These are phyloP conservation scores for Ascidia mentula DNA, from an alignment of 23 tunicate genomes.

Conservation along the genomic window DNA sequence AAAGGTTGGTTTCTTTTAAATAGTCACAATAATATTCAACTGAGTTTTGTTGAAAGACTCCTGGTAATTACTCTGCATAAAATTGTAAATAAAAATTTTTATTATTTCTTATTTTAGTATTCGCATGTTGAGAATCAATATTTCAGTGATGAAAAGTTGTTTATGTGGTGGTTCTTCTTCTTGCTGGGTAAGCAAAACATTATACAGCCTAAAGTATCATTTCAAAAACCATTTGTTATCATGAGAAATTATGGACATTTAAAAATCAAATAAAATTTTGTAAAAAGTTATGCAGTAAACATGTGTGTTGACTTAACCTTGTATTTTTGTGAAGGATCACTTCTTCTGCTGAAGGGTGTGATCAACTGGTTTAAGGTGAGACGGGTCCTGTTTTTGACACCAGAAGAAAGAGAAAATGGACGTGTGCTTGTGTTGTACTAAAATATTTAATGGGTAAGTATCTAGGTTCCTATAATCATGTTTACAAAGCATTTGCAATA, in stretches of 20 bases:
- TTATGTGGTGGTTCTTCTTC: slow-evolving; percentile 63
- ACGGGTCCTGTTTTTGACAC: slow-evolving; percentile 26
- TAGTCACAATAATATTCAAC: too few relatives aligned
- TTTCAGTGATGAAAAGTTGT: slow-evolving; percentile 19
- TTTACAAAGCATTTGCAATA: too few relatives aligned
- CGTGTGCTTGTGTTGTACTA: slow-evolving; percentile 43
- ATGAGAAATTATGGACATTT: neutral
- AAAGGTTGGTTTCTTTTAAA: slow-evolving; percentile 10
- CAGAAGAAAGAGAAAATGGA: slow-evolving; percentile 57
- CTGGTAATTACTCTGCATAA: too few relatives aligned
- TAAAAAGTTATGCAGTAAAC: neutral
- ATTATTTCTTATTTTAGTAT: slow-evolving; percentile 30
- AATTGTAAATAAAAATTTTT: too few relatives aligned
- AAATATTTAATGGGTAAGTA: neutral
- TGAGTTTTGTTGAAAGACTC: too few relatives aligned
- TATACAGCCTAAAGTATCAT: neutral
- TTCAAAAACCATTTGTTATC: neutral
- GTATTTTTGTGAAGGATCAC: slow-evolving; percentile 21
- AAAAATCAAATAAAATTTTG: neutral
- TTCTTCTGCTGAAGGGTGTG: slow-evolving; percentile 52
- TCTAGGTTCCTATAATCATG: too few relatives aligned
- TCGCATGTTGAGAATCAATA: slow-evolving; percentile 23
- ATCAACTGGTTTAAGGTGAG: slow-evolving; percentile 53
- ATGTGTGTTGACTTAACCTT: neutral
- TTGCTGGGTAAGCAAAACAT: slow-evolving; percentile 23